Conservation (phyloP, 2,797 vertebrate species). For the Enteromius unitaeniatus region DNA sequence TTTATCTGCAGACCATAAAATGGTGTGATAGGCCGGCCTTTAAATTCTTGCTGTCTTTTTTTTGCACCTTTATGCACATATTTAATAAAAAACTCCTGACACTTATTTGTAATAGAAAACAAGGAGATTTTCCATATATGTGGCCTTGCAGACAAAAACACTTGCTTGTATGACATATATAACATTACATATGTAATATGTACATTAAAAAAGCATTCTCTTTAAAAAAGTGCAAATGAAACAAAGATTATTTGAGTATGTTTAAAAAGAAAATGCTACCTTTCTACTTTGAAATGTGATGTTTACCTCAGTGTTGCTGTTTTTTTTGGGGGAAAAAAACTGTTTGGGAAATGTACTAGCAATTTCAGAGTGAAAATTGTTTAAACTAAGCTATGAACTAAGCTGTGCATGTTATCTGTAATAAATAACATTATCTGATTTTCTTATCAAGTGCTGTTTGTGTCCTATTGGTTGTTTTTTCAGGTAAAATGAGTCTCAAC, state of each 20-base stretch:
- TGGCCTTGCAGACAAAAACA: not conserved
- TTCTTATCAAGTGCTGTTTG: constrained; percentile 76
- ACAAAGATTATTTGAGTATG: not conserved
- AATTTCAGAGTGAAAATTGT: not conserved
- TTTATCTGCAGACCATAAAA: constrained; percentile 56
- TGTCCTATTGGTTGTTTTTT: constrained; percentile 72
- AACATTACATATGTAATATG: not conserved
- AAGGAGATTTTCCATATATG: not conserved
- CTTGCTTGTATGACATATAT: not conserved
- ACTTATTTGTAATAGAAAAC: constrained; percentile 2
- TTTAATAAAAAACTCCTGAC: not conserved
- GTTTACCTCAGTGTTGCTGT: not conserved
- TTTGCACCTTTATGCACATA: not conserved
- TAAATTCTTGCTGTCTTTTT: constrained; percentile 18
- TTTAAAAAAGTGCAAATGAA: not conserved
- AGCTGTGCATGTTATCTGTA: not conserved
- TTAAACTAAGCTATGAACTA: not conserved
- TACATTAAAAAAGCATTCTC: not conserved
- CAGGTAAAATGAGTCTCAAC: constrained; percentile 76
- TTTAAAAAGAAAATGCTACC: not conserved
- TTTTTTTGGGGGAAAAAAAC: not conserved
- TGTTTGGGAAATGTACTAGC: not conserved
- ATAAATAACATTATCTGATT: constrained; percentile 69
- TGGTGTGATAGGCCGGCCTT: constrained; percentile 22
- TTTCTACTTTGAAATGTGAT: not conserved